Evolutionary conservation across 2,888 invertebrate species (phyloP).

Genomic region (Drosophila mercatorum): DNA sequence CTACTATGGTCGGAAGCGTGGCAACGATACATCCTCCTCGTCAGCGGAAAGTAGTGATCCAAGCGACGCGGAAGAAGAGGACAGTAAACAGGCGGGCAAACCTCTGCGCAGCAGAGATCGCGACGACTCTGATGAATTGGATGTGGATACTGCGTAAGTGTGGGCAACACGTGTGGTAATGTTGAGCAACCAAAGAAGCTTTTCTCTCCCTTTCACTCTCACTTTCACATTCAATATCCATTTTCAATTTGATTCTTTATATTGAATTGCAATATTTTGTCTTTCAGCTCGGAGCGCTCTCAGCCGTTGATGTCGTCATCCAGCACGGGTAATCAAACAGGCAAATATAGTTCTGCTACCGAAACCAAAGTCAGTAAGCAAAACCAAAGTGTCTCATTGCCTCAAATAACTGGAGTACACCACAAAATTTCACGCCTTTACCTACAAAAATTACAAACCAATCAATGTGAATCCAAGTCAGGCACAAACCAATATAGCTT

Average conservation of each 20-base stretch:
- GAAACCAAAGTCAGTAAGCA: slow-evolving; percentile 99
- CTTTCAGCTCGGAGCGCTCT: slow-evolving; percentile 81
- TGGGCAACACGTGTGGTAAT: slow-evolving; percentile 68
- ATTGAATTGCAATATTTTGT: neutral
- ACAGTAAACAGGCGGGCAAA: slow-evolving; percentile 38
- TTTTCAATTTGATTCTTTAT: no score
- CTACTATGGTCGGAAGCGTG: slow-evolving; percentile 87
- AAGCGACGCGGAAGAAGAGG: slow-evolving; percentile 68
- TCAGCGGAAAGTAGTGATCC: slow-evolving; percentile 64
- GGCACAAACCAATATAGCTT: slow-evolving; percentile 11
- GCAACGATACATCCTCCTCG: slow-evolving; percentile 86
- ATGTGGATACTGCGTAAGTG: slow-evolving; percentile 83
- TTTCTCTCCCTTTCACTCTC: neutral
- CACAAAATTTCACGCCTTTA: slow-evolving; percentile 74
- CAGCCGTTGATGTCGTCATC: slow-evolving; percentile 84
- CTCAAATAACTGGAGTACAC: slow-evolving; percentile 75
- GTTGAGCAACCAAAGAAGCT: slow-evolving; percentile 62
- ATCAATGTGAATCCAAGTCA: slow-evolving; percentile 50
- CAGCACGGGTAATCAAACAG: slow-evolving; percentile 83
- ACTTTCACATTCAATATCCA: neutral
- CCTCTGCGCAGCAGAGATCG: slow-evolving; percentile 63
- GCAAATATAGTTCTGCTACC: slow-evolving; percentile 85
- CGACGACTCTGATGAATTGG: slow-evolving; percentile 81
- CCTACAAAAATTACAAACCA: slow-evolving; percentile 41
- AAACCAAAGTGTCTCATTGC: slow-evolving; percentile 83